A percentile compares a stretch with the other conserved stretches of the same genome.
These are phyloP conservation scores for Thermophis baileyi DNA, from an alignment of 2,113 vertebrate species.

Conservation along the genomic window DNA sequence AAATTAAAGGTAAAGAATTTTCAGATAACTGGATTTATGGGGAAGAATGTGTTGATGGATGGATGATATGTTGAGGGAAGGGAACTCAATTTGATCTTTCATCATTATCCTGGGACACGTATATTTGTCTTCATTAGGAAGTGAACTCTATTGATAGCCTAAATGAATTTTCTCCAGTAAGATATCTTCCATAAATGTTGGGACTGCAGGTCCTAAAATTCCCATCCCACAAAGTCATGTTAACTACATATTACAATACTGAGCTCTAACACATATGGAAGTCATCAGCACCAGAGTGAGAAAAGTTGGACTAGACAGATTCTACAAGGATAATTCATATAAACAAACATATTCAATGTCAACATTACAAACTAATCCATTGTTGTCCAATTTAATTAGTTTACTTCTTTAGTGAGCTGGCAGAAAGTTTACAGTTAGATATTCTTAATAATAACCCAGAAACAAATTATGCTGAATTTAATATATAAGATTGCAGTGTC, in stretches of 20 bases:
- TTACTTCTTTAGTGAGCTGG: background rate
- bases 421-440: background rate
- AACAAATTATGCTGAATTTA: background rate
- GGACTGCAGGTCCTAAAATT: background rate
- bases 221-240: background rate
- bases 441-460: background rate
- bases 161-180: background rate
- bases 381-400: background rate
- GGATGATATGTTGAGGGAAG: background rate
- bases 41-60: background rate
- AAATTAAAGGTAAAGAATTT: background rate
- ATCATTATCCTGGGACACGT: too few relatives aligned
- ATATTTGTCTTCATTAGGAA: too few relatives aligned
- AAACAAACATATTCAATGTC: background rate
- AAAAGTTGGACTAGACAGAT: background rate
- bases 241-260: background rate
- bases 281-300: background rate
- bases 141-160: background rate
- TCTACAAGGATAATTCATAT: background rate
- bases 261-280: background rate
- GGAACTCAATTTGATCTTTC: background rate
- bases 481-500: background rate
- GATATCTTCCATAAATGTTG: background rate
- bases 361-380: background rate
- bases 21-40: background rate